Evolutionary conservation across 2,888 invertebrate species (phyloP).

Genomic region (Leuctra nigra): DNA sequence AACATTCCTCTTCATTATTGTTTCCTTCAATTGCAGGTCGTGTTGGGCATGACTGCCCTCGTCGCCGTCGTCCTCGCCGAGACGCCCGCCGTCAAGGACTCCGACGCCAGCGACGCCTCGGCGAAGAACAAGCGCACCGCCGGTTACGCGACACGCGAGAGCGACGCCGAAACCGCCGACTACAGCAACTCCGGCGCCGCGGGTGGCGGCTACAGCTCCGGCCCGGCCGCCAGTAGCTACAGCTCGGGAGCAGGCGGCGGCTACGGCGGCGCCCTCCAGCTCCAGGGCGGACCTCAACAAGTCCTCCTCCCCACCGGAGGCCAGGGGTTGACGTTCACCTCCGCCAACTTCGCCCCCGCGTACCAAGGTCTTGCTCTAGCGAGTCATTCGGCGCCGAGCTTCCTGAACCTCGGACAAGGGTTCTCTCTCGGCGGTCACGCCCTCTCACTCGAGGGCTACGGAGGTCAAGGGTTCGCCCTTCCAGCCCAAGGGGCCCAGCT

Average conservation of each 20-base stretch:
- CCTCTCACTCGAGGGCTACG: not conserved
- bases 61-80: conserved; percentile 16
- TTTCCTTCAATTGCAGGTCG: conserved; percentile 13
- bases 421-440: conserved; percentile 3
- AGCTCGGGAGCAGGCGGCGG: not conserved
- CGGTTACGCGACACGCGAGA: not conserved
- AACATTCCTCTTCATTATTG: too few relatives aligned
- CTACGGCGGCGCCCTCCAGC: conserved; percentile 1
- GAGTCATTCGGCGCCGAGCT: not conserved
- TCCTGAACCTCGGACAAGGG: not conserved
- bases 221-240: not conserved
- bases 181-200: not conserved
- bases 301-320: conserved; percentile 13
- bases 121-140: conserved; percentile 15
- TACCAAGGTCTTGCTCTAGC: not conserved
- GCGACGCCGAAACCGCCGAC: conserved; percentile 5
- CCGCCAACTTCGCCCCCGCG: not conserved
- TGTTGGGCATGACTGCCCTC: conserved; percentile 15
- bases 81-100: not conserved
- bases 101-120: not conserved
- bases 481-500: not conserved
- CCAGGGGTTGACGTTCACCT: conserved; percentile 16
- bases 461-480: conserved; percentile 14
- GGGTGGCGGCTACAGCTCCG: conserved; percentile 6
- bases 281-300: not conserved